phyloP scores from a whole-genome alignment of 2,888 invertebrate genomes.

The Eutolmus rufibarbis region DNA sequence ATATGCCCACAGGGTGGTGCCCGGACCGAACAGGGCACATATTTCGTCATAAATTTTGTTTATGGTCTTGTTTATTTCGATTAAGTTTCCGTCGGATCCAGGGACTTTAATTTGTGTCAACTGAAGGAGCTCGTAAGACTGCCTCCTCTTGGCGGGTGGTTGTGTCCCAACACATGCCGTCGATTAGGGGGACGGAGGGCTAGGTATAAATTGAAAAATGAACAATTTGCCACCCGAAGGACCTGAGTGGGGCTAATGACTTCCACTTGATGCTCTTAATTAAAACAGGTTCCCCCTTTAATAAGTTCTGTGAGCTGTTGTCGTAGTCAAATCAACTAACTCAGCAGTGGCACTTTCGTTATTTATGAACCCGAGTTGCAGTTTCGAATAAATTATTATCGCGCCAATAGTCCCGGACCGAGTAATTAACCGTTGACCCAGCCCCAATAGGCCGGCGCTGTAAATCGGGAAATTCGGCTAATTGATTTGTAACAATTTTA shows the following conservation, averaged over 20 bases:
- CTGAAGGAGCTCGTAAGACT: background rate
- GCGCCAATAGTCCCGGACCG: background rate
- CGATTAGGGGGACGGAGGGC: background rate
- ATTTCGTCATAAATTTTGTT: conserved; percentile 40
- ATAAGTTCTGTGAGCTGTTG: background rate
- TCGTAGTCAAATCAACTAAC: background rate
- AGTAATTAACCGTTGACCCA: background rate
- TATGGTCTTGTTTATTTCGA: conserved; percentile 33
- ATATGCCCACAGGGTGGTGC: background rate
- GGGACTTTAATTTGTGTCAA: conserved; percentile 30
- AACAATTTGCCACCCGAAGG: background rate
- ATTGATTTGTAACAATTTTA: background rate
- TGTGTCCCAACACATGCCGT: background rate
- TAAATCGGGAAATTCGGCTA: background rate
- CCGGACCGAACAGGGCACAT: background rate
- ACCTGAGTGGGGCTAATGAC: background rate
- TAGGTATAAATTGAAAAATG: background rate
- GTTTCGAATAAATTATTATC: background rate
- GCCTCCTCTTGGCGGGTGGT: background rate
- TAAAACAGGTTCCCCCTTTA: background rate
- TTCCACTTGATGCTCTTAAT: background rate
- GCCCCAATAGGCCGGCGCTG: background rate
- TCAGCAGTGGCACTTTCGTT: background rate
- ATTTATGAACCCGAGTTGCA: background rate
- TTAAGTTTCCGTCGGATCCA: conserved; percentile 8